Conservation (phyloP, 2,888 invertebrate genomes). For the Orchesellides sinensis region DNA sequence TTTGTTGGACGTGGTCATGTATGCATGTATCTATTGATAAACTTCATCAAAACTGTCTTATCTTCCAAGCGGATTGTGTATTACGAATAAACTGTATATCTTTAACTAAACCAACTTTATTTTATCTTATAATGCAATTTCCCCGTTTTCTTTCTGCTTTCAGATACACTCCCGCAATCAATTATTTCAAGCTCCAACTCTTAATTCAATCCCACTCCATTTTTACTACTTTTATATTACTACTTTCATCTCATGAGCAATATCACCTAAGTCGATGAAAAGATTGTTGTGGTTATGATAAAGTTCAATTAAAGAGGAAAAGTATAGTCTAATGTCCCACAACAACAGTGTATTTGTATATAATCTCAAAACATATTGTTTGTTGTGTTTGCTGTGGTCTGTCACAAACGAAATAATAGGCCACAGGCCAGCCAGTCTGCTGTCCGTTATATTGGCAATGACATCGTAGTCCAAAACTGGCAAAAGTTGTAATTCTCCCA, state of each 20-base stretch:
- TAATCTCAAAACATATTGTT: not conserved
- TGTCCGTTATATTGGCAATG: conserved; percentile 2
- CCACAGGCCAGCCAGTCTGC: not conserved
- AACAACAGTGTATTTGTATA: not conserved
- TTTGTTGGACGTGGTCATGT: no score
- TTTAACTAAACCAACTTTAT: not conserved
- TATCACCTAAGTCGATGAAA: conserved; percentile 43
- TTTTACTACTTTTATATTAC: not conserved
- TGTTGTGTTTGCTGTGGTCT: not conserved
- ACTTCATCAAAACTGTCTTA: no score
- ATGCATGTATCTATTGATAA: no score
- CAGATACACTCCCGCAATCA: conserved; percentile 17
- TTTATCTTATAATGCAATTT: conserved; percentile 14
- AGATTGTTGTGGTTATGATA: conserved; percentile 18
- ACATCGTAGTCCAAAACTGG: not conserved
- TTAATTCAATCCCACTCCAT: not conserved
- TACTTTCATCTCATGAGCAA: conserved; percentile 23
- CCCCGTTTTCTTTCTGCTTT: conserved; percentile 6
- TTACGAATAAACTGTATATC: not conserved
- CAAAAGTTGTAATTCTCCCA: not conserved
- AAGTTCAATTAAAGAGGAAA: conserved; percentile 33
- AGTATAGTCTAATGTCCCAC: not conserved
- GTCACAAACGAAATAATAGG: not conserved
- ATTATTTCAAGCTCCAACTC: not conserved
- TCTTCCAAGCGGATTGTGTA: no score